Evolutionary conservation across 2,888 invertebrate genomes (phyloP).

Genomic region (Campoletis raptor): DNA sequence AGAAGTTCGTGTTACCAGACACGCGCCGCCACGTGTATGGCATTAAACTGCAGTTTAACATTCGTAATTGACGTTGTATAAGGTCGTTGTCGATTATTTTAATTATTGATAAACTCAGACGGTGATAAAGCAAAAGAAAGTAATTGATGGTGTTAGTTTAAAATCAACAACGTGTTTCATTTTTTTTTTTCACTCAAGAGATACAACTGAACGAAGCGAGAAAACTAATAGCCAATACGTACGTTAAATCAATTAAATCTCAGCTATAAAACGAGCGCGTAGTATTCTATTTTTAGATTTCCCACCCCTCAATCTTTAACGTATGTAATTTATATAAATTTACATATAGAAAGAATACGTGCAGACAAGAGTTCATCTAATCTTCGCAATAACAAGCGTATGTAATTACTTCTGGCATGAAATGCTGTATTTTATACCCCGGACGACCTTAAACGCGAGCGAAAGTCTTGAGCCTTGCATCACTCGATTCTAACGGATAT

Average conservation of each 20-base stretch:
- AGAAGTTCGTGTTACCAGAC: background rate
- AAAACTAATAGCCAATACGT: background rate
- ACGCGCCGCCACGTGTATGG: background rate
- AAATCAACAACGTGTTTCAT: background rate
- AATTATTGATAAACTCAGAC: constrained; percentile 2
- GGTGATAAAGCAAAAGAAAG: background rate
- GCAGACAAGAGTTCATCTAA: constrained; percentile 34
- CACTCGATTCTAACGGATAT: background rate
- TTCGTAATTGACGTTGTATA: constrained; percentile 3
- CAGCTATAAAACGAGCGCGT: constrained; percentile 19
- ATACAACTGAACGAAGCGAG: background rate
- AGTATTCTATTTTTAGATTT: constrained; percentile 45
- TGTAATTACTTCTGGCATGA: constrained; percentile 62
- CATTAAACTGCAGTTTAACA: background rate
- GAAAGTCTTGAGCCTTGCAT: constrained; percentile 45
- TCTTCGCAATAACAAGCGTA: constrained; percentile 55
- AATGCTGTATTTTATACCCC: constrained; percentile 37
- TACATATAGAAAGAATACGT: background rate
- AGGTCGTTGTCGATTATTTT: background rate
- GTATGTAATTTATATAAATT: background rate
- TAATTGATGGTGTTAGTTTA: constrained; percentile 1
- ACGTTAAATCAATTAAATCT: constrained; percentile 23
- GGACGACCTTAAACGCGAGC: constrained; percentile 53
- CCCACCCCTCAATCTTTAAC: background rate
- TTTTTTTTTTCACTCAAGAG: background rate